phyloP scores from a whole-genome alignment of 2,888 invertebrate genomes.

The Herminia tarsipennalis region DNA sequence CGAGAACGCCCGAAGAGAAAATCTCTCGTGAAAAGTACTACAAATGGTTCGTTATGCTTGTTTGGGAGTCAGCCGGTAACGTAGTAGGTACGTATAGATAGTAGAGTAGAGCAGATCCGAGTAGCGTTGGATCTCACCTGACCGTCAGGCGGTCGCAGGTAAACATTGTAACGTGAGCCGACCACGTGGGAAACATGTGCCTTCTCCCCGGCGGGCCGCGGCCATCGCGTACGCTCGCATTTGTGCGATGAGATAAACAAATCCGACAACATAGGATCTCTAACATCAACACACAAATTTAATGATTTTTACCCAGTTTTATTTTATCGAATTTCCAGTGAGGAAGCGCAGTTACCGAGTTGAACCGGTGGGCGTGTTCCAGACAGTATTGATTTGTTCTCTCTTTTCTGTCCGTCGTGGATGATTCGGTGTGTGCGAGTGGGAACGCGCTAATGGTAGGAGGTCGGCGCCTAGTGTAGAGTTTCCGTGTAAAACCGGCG shows the following conservation, averaged over 20 bases:
- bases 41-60: conserved; percentile 38
- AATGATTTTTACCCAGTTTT: conserved; percentile 82
- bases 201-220: conserved; percentile 22
- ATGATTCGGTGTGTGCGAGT: conserved; percentile 56
- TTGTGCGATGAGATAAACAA: conserved; percentile 26
- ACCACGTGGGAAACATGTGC: conserved; percentile 81
- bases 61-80: conserved; percentile 44
- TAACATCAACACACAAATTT: conserved; percentile 67
- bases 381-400: conserved; percentile 83
- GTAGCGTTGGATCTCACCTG: conserved; percentile 73
- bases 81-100: conserved; percentile 46
- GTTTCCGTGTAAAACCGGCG: conserved; percentile 76
- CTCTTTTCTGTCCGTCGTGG: conserved; percentile 65
- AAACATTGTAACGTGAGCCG: conserved; percentile 82
- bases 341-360: conserved; percentile 83
- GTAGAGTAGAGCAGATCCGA: conserved; percentile 26
- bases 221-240: conserved; percentile 10
- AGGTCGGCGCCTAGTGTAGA: conserved; percentile 76
- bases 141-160: conserved; percentile 77
- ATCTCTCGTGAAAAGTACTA: conserved; percentile 33
- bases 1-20: conserved; percentile 29
- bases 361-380: conserved; percentile 81
- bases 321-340: conserved; percentile 83
- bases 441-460: conserved; percentile 63
- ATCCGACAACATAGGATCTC: conserved; percentile 39